Conservation (phyloP, 2,888 invertebrate genomes). For the Eubasilissa splendida region DNA sequence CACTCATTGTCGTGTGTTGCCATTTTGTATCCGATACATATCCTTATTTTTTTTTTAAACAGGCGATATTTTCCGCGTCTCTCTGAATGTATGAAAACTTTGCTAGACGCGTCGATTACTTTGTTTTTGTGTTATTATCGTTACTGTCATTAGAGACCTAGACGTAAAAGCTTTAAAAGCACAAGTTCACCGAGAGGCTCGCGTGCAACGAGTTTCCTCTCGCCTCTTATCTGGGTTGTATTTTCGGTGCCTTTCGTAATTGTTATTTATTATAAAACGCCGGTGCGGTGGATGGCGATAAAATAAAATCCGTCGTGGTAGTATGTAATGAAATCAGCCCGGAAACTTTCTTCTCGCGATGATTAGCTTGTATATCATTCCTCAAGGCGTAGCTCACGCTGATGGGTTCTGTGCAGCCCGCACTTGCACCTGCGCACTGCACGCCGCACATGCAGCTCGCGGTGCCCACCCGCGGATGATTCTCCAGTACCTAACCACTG, state of each 20-base stretch:
- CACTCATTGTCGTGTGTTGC: no score
- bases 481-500: neutral
- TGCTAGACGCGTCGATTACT: no score
- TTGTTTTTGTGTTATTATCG: no score
- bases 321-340: conserved; percentile 50
- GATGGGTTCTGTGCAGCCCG: conserved; percentile 12
- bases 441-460: no score
- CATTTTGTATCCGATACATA: no score
- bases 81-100: no score
- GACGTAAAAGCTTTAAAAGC: no score
- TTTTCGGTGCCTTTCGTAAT: conserved; percentile 45
- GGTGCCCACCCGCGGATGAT: no score
- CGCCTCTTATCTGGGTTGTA: conserved; percentile 4
- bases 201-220: neutral
- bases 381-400: conserved; percentile 10
- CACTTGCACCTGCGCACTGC: neutral
- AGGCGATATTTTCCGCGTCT: no score
- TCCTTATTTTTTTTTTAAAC: no score
- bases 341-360: conserved; percentile 50
- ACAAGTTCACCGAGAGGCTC: neutral
- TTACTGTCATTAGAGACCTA: no score
- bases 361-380: conserved; percentile 22
- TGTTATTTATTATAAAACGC: conserved; percentile 51
- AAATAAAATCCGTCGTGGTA: conserved; percentile 35
- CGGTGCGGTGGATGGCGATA: conserved; percentile 47